Conservation (phyloP, 2,888 invertebrate species). For the Agriotes lineatus region DNA sequence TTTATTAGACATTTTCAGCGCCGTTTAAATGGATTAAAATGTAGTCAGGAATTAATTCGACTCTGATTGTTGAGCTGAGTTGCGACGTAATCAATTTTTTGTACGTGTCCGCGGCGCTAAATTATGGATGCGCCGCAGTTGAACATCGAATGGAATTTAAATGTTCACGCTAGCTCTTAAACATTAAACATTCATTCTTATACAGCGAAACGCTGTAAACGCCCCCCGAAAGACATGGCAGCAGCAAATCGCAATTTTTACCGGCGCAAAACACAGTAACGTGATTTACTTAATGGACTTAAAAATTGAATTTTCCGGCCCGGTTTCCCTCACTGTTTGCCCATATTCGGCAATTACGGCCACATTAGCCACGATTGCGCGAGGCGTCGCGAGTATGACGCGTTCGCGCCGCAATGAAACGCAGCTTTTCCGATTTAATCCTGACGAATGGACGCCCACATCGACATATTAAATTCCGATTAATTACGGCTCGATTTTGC, state of each 20-base stretch:
- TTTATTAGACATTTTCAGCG: too few species aligned
- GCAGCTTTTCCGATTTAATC: background rate
- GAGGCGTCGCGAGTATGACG: conserved; percentile 7
- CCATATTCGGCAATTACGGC: conserved; percentile 12
- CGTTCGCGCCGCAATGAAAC: background rate
- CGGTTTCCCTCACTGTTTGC: background rate
- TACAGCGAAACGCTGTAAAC: background rate
- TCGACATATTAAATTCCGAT: conserved; percentile 9
- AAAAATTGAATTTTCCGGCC: conserved; percentile 17
- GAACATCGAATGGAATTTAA: too few species aligned
- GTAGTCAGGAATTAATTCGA: too few species aligned
- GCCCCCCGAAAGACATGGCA: background rate
- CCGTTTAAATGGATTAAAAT: too few species aligned
- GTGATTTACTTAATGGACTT: conserved; percentile 24
- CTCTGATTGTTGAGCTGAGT: too few species aligned
- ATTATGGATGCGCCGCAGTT: too few species aligned
- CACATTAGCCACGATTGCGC: conserved; percentile 9
- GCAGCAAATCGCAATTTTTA: conserved; percentile 8
- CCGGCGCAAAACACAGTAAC: conserved; percentile 7
- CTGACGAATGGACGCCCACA: conserved; percentile 7
- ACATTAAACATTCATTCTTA: background rate
- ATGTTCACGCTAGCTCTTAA: background rate
- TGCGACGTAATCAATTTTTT: too few species aligned
- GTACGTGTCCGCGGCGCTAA: too few species aligned
- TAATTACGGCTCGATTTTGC: background rate